A percentile compares a stretch with the other conserved stretches of the same genome.
Evolutionary conservation across 2,888 invertebrate species (phyloP).

Genomic region (Bedellia somnulentella): DNA sequence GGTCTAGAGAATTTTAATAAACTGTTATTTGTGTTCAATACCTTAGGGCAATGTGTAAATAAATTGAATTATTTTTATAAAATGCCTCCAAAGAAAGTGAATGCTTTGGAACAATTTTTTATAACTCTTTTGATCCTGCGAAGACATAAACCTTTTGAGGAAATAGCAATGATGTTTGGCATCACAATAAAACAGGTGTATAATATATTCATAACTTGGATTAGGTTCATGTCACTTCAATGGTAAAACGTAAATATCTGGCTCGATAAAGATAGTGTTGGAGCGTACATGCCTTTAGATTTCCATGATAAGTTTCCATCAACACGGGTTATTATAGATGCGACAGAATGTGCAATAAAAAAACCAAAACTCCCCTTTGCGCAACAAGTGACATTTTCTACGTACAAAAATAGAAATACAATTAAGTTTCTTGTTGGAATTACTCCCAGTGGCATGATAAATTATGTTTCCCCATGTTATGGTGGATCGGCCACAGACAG

Average conservation of each 20-base stretch:
- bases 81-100: neutral
- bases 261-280: neutral
- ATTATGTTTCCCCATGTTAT: too few relatives aligned
- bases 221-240: slow-evolving; percentile 2
- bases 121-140: slow-evolving; percentile 1
- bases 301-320: neutral
- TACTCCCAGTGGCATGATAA: slow-evolving; percentile 1
- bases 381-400: slow-evolving; percentile 1
- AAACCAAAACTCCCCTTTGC: neutral
- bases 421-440: neutral
- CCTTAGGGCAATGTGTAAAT: neutral
- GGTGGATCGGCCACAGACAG: slow-evolving; percentile 6
- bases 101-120: slow-evolving; percentile 2
- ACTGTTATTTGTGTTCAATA: neutral
- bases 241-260: slow-evolving; percentile 1
- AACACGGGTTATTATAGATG: neutral
- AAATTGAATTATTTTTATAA: neutral
- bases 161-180: slow-evolving; percentile 2
- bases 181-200: slow-evolving; percentile 1
- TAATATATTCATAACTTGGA: slow-evolving; percentile 3
- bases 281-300: slow-evolving; percentile 1
- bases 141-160: slow-evolving; percentile 2
- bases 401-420: slow-evolving; percentile 1
- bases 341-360: neutral
- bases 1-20: slow-evolving; percentile 2